phyloP scores from a whole-genome alignment of 1,140 invertebrate genomes.

The Chironomus tepperi region DNA sequence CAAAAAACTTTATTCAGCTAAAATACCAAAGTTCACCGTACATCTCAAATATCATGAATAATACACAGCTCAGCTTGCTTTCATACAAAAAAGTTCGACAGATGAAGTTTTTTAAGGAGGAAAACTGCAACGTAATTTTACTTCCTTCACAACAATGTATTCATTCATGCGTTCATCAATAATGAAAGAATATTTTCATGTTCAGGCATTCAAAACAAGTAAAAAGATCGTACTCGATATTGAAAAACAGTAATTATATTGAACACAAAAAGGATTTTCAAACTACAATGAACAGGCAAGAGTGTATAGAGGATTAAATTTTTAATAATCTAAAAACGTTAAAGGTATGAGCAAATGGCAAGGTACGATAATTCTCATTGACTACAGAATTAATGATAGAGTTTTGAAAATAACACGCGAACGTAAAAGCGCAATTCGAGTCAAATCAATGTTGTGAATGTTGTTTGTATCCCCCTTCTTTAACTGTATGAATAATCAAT shows the following conservation, averaged over 20 bases:
- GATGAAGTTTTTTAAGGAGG: too few species aligned
- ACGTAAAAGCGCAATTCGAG: neutral
- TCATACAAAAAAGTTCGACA: too few species aligned
- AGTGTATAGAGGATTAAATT: neutral
- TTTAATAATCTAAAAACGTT: neutral
- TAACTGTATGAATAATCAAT: neutral
- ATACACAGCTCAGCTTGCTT: too few species aligned
- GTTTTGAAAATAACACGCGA: neutral
- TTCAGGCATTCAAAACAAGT: too few species aligned
- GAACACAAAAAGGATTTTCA: neutral
- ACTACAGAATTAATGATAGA: conserved; percentile 8
- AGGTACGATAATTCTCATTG: neutral
- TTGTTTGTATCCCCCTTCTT: neutral
- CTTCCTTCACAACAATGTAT: too few species aligned
- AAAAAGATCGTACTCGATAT: too few species aligned
- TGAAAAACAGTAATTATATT: neutral
- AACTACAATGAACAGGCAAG: neutral
- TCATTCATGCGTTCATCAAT: too few species aligned
- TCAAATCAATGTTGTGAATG: neutral
- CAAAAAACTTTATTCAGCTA: too few species aligned
- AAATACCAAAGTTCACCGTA: too few species aligned
- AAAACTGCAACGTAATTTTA: too few species aligned
- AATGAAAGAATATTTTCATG: too few species aligned
- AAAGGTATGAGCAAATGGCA: neutral
- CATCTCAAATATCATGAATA: too few species aligned